Evolutionary conservation across 92 coral and sea anemone genomes (phyloP).

Genomic region (Parazoanthus swiftii): DNA sequence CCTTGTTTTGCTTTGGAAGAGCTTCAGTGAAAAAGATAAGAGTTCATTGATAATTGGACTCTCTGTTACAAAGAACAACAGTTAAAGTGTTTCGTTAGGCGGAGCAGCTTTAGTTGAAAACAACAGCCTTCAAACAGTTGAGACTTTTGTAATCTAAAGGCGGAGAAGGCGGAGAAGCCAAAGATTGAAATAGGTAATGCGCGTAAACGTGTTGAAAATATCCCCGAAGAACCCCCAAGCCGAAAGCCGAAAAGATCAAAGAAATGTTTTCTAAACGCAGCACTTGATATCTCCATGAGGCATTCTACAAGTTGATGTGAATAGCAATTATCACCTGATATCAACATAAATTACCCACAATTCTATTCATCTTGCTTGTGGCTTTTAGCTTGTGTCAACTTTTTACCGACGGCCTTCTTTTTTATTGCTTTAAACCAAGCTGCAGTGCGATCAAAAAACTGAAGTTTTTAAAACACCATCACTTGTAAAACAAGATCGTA

Average conservation of each 20-base stretch:
- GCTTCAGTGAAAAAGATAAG: neutral
- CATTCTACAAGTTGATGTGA: neutral
- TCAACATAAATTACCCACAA: slow-evolving; percentile 25
- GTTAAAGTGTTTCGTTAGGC: neutral
- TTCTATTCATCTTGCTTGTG: neutral
- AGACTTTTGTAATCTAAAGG: neutral
- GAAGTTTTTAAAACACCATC: neutral
- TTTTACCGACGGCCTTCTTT: neutral
- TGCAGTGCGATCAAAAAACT: neutral
- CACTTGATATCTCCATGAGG: neutral
- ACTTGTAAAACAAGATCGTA: neutral
- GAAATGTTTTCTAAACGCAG: neutral
- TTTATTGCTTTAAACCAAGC: neutral
- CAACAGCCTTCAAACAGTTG: neutral
- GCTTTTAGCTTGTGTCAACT: neutral
- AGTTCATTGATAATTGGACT: neutral
- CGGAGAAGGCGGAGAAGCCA: neutral
- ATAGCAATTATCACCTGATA: slow-evolving; percentile 10
- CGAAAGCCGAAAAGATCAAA: slow-evolving; percentile 33
- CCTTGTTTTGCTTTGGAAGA: slow-evolving; percentile 11
- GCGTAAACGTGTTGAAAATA: neutral
- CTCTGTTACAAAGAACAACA: neutral
- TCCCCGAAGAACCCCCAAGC: neutral
- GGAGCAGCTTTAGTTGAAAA: neutral
- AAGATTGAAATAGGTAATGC: neutral